phyloP scores from a whole-genome alignment of 1,140 invertebrate species.

The Musca vetustissima region DNA sequence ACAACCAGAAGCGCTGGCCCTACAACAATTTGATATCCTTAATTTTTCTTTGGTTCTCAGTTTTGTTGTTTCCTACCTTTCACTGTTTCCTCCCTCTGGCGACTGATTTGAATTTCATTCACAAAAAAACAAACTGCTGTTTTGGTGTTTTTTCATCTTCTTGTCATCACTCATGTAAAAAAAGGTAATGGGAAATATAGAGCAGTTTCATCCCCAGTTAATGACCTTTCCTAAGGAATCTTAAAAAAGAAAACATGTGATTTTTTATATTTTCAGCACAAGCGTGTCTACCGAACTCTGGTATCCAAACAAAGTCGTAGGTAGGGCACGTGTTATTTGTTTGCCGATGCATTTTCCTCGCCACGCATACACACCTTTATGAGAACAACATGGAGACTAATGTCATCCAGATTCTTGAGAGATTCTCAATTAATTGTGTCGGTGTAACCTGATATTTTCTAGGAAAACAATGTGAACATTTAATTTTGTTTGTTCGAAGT shows the following conservation, averaged over 20 bases:
- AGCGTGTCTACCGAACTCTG: too few species aligned
- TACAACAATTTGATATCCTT: slow-evolving; percentile 12
- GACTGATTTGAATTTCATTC: not conserved
- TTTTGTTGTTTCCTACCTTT: too few species aligned
- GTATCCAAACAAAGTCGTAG: too few species aligned
- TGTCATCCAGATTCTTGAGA: not conserved
- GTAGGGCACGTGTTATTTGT: slow-evolving; percentile 14
- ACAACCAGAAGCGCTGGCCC: too few species aligned
- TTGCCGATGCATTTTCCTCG: not conserved
- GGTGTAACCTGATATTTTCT: slow-evolving; percentile 2
- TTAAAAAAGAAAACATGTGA: too few species aligned
- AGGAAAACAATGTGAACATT: not conserved
- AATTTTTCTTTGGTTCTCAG: not conserved
- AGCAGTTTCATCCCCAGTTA: too few species aligned
- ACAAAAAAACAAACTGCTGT: too few species aligned
- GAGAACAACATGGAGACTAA: not conserved
- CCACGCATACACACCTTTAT: not conserved
- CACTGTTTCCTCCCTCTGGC: not conserved
- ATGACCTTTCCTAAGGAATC: too few species aligned
- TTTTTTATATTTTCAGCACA: too few species aligned
- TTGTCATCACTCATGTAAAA: too few species aligned
- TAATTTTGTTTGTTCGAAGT: not conserved
- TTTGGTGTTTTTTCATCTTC: too few species aligned
- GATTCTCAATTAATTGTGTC: slow-evolving; percentile 5
- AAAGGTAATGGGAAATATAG: too few species aligned